Conservation (phyloP, 2,888 invertebrate genomes). For the Micropterix aruncella region DNA sequence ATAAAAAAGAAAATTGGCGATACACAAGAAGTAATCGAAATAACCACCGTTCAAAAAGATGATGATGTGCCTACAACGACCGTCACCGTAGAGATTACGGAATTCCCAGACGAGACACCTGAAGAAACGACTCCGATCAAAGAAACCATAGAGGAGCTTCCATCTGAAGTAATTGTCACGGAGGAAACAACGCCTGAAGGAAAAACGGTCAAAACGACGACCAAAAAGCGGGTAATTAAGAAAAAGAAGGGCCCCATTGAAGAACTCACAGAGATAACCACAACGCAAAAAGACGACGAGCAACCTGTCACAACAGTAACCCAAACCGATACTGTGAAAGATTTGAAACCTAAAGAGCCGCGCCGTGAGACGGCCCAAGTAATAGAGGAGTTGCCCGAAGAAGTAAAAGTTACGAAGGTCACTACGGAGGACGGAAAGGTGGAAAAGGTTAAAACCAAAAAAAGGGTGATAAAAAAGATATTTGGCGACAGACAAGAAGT, state of each 20-base stretch:
- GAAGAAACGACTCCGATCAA: too few relatives aligned
- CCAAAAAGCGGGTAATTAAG: too few relatives aligned
- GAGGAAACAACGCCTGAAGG: too few relatives aligned
- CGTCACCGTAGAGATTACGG: conserved; percentile 6
- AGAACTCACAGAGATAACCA: conserved; percentile 8
- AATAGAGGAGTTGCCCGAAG: conserved; percentile 12
- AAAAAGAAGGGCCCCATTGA: too few relatives aligned
- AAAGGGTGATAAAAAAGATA: too few relatives aligned
- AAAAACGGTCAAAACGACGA: too few relatives aligned
- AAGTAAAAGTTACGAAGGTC: conserved; percentile 18
- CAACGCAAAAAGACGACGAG: conserved; percentile 7
- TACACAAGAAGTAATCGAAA: conserved; percentile 19
- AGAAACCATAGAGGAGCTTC: conserved; percentile 11
- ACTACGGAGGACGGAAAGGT: conserved; percentile 17
- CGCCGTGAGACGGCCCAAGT: not conserved
- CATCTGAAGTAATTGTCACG: too few relatives aligned
- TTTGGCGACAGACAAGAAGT: too few relatives aligned
- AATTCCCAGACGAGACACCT: conserved; percentile 6
- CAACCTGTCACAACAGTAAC: conserved; percentile 5
- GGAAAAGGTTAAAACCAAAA: conserved; percentile 18
- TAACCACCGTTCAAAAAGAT: conserved; percentile 18
- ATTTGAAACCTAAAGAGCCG: too few relatives aligned
- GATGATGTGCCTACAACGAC: conserved; percentile 10
- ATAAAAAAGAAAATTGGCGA: conserved; percentile 9
- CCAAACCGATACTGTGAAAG: conserved; percentile 6